Percentiles rank a stretch among this genome's conserved stretches.
phyloP scores from a whole-genome alignment of 1,140 invertebrate genomes.

The Drosophila suzukii region DNA sequence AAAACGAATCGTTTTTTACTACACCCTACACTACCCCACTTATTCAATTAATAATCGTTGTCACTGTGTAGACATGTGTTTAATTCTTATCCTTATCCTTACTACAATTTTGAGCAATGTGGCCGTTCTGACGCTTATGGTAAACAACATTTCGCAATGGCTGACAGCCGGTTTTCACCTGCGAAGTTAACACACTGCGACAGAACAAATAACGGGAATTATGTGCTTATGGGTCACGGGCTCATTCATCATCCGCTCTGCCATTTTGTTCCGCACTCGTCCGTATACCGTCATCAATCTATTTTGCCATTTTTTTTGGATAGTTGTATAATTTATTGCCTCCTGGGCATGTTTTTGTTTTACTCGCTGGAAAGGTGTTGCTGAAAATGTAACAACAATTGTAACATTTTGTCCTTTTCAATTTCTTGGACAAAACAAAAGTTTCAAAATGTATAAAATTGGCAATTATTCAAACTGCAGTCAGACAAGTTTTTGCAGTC shows the following conservation, averaged over 20 bases:
- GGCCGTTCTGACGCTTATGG: constrained; percentile 35
- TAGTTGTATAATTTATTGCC: constrained; percentile 59
- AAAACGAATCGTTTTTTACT: too few relatives aligned
- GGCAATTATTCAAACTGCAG: constrained; percentile 73
- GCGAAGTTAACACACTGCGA: constrained; percentile 31
- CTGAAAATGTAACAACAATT: constrained; percentile 40
- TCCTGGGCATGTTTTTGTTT: constrained; percentile 25
- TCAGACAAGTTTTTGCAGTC: constrained; percentile 51
- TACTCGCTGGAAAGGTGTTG: constrained; percentile 18
- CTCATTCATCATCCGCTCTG: constrained; percentile 71
- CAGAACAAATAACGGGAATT: background rate
- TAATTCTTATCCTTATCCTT: background rate
- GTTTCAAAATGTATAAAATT: constrained; percentile 56
- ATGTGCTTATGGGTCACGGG: constrained; percentile 49
- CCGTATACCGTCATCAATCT: constrained; percentile 69
- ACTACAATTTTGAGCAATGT: constrained; percentile 1
- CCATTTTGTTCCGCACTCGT: constrained; percentile 63
- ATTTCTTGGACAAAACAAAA: constrained; percentile 26
- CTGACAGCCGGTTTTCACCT: constrained; percentile 54
- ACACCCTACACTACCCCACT: too few relatives aligned
- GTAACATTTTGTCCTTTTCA: constrained; percentile 52
- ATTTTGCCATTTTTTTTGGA: constrained; percentile 35
- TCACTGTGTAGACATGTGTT: background rate
- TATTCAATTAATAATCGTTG: background rate
- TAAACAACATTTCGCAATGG: constrained; percentile 63